Conservation (phyloP, 2,888 invertebrate species). For the Mechanitis messenoides region DNA sequence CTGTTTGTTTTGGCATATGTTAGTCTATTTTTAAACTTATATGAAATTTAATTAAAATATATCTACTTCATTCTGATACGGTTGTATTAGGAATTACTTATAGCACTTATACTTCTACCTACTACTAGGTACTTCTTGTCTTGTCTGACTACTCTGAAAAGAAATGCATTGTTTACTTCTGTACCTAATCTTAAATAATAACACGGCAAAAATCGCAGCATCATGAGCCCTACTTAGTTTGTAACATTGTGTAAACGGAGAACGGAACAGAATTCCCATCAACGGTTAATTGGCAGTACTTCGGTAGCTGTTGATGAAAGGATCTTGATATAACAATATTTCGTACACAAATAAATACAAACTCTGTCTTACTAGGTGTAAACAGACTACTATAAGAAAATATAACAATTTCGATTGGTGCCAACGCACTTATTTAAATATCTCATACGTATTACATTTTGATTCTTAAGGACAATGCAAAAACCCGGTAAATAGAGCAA, state of each 20-base stretch:
- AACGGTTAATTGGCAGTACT: not conserved
- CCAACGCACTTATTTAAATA: conserved; percentile 17
- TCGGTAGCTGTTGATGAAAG: not conserved
- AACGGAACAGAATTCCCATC: not conserved
- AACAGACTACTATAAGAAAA: not conserved
- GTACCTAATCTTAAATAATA: too few species aligned
- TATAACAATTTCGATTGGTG: not conserved
- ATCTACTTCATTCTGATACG: too few species aligned
- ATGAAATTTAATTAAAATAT: too few species aligned
- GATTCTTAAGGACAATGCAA: conserved; percentile 32
- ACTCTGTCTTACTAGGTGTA: not conserved
- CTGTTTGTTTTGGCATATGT: too few species aligned
- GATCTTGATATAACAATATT: not conserved
- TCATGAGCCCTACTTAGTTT: not conserved
- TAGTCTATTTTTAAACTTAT: too few species aligned
- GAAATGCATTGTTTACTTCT: too few species aligned
- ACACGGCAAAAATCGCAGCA: not conserved
- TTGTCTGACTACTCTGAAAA: too few species aligned
- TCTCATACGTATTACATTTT: conserved; percentile 14
- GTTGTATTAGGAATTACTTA: too few species aligned
- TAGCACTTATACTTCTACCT: too few species aligned
- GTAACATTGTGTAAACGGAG: not conserved
- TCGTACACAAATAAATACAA: not conserved
- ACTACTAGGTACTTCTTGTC: too few species aligned
- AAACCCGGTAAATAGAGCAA: conserved; percentile 63